phyloP scores from a whole-genome alignment of 2,888 invertebrate species.

The Hoplodrina blanda region DNA sequence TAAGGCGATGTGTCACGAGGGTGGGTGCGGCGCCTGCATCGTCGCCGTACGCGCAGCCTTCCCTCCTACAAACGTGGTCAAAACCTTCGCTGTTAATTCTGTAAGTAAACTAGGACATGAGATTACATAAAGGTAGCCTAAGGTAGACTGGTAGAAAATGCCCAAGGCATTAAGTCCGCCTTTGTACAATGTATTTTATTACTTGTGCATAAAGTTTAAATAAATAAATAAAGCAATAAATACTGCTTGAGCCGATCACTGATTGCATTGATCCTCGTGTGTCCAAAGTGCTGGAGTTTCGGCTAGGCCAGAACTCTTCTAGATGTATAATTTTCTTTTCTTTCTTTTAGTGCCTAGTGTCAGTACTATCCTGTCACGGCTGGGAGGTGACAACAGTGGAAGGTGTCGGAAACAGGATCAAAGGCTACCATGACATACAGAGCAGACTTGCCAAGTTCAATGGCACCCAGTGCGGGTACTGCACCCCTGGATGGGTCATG shows the following conservation, averaged over 20 bases:
- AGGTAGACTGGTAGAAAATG: too few relatives aligned
- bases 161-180: too few relatives aligned
- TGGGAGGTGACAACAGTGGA: constrained; percentile 93
- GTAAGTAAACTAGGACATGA: constrained; percentile 77
- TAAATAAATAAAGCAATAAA: too few relatives aligned
- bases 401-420: constrained; percentile 91
- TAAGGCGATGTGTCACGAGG: constrained; percentile 92
- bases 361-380: constrained; percentile 91
- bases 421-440: constrained; percentile 93
- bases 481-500: constrained; percentile 94
- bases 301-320: too few relatives aligned
- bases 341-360: constrained; percentile 90
- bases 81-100: constrained; percentile 91
- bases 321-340: too few relatives aligned
- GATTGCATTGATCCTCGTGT: too few relatives aligned
- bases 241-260: too few relatives aligned
- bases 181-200: too few relatives aligned
- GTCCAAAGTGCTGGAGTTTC: too few relatives aligned
- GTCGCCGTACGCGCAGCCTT: constrained; percentile 86
- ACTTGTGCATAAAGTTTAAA: too few relatives aligned
- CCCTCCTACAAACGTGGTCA: constrained; percentile 65
- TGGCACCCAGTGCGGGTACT: constrained; percentile 94
- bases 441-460: constrained; percentile 91
- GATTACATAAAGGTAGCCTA: too few relatives aligned
- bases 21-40: constrained; percentile 92